These are phyloP conservation scores for Sphenodon punctatus DNA, from an alignment of 2,797 vertebrate genomes.

Conservation along the genomic window DNA sequence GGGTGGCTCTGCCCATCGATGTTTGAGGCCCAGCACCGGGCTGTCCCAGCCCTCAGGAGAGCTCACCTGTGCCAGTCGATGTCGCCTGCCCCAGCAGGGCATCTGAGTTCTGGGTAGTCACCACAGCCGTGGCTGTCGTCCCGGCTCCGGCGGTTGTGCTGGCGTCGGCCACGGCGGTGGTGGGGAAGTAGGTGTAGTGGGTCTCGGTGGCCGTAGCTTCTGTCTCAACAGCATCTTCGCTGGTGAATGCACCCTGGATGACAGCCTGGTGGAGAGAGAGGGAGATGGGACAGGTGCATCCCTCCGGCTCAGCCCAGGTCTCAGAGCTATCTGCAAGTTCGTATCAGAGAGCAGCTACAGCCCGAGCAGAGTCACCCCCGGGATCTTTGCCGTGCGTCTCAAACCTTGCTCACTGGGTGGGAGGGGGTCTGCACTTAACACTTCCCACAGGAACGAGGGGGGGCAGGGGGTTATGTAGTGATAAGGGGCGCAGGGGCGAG, in stretches of 20 bases:
- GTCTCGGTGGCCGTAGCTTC: constrained; percentile 79
- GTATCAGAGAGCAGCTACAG: no score
- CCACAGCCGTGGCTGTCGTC: constrained; percentile 75
- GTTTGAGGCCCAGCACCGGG: no score
- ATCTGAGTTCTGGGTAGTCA: constrained; percentile 89
- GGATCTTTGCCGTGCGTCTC: no score
- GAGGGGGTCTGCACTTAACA: no score
- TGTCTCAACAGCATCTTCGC: constrained; percentile 72
- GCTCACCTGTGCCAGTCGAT: constrained; percentile 77
- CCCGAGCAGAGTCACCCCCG: no score
- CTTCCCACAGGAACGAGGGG: no score
- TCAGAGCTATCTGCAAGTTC: background rate
- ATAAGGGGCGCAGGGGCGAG: no score
- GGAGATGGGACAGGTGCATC: background rate
- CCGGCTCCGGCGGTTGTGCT: constrained; percentile 53
- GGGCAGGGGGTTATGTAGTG: no score
- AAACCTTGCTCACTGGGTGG: no score
- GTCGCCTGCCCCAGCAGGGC: constrained; percentile 86
- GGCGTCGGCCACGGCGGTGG: constrained; percentile 76
- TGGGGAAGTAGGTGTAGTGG: constrained; percentile 92
- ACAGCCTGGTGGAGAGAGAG: constrained; percentile 59
- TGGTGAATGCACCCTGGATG: constrained; percentile 79
- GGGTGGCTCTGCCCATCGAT: no score
- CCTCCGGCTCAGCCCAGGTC: background rate
- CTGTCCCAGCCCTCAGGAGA: background rate